These are phyloP conservation scores for Lycia hirtaria DNA, from an alignment of 2,888 invertebrate genomes.

Conservation along the genomic window DNA sequence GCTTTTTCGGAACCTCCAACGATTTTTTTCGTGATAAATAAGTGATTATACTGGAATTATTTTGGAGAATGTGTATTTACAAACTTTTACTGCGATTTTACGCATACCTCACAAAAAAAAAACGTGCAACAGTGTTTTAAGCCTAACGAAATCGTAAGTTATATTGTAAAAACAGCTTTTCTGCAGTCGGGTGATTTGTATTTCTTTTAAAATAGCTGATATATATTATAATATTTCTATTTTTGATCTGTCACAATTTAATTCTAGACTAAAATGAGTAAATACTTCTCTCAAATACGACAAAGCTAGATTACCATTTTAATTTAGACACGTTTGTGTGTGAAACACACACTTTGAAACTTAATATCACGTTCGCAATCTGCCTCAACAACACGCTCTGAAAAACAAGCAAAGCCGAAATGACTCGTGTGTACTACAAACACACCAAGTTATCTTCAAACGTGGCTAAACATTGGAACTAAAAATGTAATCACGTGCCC, in stretches of 20 bases:
- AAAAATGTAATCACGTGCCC: neutral
- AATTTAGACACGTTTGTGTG: slow-evolving; percentile 16
- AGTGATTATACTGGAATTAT: no score
- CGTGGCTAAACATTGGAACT: neutral
- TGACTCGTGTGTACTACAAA: slow-evolving; percentile 9
- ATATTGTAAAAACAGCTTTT: no score
- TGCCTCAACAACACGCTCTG: slow-evolving; percentile 21
- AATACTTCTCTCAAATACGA: neutral
- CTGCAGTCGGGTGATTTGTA: neutral
- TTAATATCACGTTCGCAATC: slow-evolving; percentile 28
- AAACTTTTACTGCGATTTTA: no score
- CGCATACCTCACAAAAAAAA: no score
- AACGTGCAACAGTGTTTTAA: no score
- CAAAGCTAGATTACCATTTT: slow-evolving; percentile 4
- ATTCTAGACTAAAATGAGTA: neutral
- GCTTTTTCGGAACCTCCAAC: no score
- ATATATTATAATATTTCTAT: neutral
- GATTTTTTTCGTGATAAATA: no score
- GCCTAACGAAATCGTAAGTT: no score
- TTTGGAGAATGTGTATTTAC: no score
- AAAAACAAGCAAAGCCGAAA: slow-evolving; percentile 33
- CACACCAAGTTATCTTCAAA: neutral
- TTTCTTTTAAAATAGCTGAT: neutral
- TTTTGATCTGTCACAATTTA: neutral
- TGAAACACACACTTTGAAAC: slow-evolving; percentile 19